Conservation (phyloP, 2,113 vertebrate genomes). For the Cervus canadensis region DNA sequence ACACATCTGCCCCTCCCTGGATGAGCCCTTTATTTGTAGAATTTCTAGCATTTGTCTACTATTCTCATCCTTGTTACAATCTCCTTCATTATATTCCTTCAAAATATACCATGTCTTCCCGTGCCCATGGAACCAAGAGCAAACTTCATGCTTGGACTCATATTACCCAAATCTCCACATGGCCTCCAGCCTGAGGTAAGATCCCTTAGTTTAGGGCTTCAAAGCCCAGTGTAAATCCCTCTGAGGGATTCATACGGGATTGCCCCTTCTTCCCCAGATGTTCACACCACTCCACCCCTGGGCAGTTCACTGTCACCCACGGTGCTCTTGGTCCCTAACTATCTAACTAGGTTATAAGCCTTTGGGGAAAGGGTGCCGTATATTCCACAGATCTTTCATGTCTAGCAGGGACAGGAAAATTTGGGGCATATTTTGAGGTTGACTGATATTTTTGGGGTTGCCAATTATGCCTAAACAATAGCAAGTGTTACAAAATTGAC, state of each 20-base stretch:
- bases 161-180: background rate
- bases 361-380: background rate
- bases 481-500: background rate
- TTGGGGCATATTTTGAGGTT: background rate
- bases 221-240: background rate
- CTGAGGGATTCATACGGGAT: background rate
- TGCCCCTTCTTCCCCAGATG: background rate
- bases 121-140: background rate
- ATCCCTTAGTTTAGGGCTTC: background rate
- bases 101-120: background rate
- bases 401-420: background rate
- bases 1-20: background rate
- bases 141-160: background rate
- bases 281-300: background rate
- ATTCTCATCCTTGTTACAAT: background rate
- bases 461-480: background rate
- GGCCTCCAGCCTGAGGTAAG: background rate
- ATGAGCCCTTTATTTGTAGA: background rate
- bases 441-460: background rate
- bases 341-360: no score
- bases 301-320: background rate
- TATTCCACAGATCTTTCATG: background rate
- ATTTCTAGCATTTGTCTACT: background rate
- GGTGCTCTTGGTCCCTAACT: background rate
- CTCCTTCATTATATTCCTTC: background rate